Conservation (phyloP, 1,140 invertebrate genomes). For the Drosophila navojoa region DNA sequence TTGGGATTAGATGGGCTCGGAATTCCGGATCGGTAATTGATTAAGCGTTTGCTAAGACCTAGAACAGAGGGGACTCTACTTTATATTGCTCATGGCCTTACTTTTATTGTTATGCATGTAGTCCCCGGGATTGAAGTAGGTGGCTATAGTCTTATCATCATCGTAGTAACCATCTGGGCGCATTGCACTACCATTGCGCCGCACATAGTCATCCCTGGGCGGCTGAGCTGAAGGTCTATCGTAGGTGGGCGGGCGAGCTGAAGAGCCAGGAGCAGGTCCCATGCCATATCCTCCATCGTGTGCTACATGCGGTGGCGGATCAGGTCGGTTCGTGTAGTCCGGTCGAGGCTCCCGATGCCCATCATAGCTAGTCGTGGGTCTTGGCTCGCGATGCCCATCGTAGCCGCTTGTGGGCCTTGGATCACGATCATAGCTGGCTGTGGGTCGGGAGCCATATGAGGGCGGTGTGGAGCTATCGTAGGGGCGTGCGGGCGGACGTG, state of each 20-base stretch:
- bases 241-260: conserved; percentile 49
- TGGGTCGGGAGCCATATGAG: conserved; percentile 57
- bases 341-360: conserved; percentile 59
- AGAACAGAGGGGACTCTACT: not conserved
- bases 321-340: conserved; percentile 76
- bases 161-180: conserved; percentile 66
- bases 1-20: not conserved
- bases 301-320: conserved; percentile 52
- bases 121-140: conserved; percentile 83
- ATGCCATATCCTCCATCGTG: conserved; percentile 47
- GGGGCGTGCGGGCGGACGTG: conserved; percentile 39
- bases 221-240: conserved; percentile 39
- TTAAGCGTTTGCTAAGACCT: no score
- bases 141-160: conserved; percentile 81
- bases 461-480: conserved; percentile 51
- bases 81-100: conserved; percentile 24
- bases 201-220: conserved; percentile 64
- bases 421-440: conserved; percentile 41
- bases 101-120: conserved; percentile 63
- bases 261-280: conserved; percentile 37
- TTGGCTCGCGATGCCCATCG: conserved; percentile 48
- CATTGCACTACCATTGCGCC: conserved; percentile 70
- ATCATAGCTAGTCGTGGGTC: conserved; percentile 54
- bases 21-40: not conserved
- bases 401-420: no score